phyloP scores from a whole-genome alignment of 2,113 vertebrate genomes.

The Callospermophilus lateralis region DNA sequence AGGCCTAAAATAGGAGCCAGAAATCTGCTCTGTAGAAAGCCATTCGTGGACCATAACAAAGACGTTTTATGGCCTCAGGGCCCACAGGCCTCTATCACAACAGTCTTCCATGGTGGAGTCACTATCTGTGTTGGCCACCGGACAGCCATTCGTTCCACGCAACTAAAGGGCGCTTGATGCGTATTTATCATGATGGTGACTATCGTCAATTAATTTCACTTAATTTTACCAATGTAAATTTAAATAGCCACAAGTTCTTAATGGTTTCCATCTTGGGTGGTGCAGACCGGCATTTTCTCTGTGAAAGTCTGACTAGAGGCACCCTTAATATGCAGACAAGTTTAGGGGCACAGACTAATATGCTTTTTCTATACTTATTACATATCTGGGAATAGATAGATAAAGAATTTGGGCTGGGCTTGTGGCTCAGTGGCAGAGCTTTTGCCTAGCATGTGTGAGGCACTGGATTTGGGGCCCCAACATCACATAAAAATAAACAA shows the following conservation, averaged over 20 bases:
- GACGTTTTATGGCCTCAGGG: not conserved
- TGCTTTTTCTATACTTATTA: not conserved
- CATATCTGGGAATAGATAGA: not conserved
- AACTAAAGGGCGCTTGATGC: not conserved
- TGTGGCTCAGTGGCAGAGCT: too few relatives aligned
- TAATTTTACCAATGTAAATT: not conserved
- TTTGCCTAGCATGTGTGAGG: too few relatives aligned
- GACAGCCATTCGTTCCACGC: too few relatives aligned
- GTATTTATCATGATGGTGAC: too few relatives aligned
- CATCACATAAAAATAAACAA: too few relatives aligned
- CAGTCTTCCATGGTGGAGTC: not conserved
- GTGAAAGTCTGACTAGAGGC: not conserved
- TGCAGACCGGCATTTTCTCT: not conserved
- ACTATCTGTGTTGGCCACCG: not conserved
- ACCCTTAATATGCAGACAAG: not conserved
- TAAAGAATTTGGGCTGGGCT: not conserved
- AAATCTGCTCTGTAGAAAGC: not conserved
- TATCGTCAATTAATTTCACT: not conserved
- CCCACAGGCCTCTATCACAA: rapidly evolving
- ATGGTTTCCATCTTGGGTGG: not conserved
- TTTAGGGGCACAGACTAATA: not conserved
- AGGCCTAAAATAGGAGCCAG: not conserved
- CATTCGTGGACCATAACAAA: not conserved
- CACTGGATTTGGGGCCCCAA: too few relatives aligned
- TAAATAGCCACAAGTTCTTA: too few relatives aligned